These are phyloP conservation scores for Rotaria sp. DNA, from an alignment of 2,888 invertebrate genomes.

Conservation along the genomic window DNA sequence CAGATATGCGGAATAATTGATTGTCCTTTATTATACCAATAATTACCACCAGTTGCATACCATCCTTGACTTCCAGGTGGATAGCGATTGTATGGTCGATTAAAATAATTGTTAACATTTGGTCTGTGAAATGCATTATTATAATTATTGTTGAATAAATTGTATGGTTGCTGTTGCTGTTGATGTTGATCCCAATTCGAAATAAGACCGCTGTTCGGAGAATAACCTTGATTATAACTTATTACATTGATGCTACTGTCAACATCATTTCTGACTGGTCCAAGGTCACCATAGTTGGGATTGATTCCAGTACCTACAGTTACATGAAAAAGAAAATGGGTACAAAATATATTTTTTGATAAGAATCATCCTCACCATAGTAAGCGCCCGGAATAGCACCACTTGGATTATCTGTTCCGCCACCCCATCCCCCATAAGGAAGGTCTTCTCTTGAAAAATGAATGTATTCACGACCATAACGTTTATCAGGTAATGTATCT, in stretches of 20 bases:
- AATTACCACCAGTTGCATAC: neutral
- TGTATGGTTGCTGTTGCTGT: neutral
- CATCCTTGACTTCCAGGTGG: neutral
- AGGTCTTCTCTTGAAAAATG: neutral
- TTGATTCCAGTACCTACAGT: neutral
- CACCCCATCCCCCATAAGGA: neutral
- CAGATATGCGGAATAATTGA: neutral
- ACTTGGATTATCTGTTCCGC: neutral
- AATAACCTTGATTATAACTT: neutral
- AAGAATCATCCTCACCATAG: neutral
- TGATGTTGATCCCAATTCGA: neutral
- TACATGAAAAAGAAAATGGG: neutral
- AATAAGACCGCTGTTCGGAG: neutral
- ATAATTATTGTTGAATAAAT: neutral
- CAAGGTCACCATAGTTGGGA: neutral
- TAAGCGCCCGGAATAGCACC: neutral
- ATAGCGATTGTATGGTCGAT: neutral
- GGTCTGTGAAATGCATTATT: neutral
- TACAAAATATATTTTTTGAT: neutral
- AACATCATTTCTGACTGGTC: neutral
- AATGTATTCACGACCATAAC: neutral
- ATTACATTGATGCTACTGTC: neutral
- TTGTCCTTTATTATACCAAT: constrained; percentile 3
- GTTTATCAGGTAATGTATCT: neutral
- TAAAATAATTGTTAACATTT: neutral